These are phyloP conservation scores for Forbesichthys agassizii DNA, from an alignment of 2,113 vertebrate genomes.

Conservation along the genomic window DNA sequence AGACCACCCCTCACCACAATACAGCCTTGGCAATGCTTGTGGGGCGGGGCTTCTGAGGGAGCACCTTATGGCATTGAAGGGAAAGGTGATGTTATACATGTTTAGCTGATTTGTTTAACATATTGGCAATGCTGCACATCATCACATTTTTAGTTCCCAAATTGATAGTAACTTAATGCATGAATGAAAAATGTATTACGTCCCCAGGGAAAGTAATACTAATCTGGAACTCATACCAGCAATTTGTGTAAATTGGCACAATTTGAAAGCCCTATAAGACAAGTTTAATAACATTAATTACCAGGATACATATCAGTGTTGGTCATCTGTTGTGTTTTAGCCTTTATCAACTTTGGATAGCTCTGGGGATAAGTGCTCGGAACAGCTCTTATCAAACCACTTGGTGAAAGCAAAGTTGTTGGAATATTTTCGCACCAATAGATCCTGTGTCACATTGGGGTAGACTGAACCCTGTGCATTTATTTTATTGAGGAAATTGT, in stretches of 20 bases:
- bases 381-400: constrained; percentile 25
- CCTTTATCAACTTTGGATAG: constrained; percentile 23
- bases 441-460: constrained; percentile 21
- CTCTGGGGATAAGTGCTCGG: background rate
- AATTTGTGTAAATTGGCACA: constrained; percentile 60
- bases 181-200: constrained; percentile 19
- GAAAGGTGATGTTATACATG: too few species aligned
- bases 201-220: constrained; percentile 52
- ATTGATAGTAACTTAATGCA: background rate
- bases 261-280: constrained; percentile 49
- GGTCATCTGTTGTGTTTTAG: constrained; percentile 48
- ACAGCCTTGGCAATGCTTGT: too few species aligned
- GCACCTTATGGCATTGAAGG: too few species aligned
- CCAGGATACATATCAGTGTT: constrained; percentile 36
- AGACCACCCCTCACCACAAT: too few species aligned
- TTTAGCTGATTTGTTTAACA: background rate
- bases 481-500: constrained; percentile 25
- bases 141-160: constrained; percentile 19
- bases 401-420: constrained; percentile 14
- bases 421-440: too few species aligned
- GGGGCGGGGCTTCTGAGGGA: too few species aligned
- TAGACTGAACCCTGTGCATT: background rate
- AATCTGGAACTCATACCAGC: constrained; percentile 53
- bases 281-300: constrained; percentile 50
- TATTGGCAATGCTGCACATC: background rate